phyloP scores from a whole-genome alignment of 2,113 vertebrate genomes.

The Sterrhoptilus dennistouni region DNA sequence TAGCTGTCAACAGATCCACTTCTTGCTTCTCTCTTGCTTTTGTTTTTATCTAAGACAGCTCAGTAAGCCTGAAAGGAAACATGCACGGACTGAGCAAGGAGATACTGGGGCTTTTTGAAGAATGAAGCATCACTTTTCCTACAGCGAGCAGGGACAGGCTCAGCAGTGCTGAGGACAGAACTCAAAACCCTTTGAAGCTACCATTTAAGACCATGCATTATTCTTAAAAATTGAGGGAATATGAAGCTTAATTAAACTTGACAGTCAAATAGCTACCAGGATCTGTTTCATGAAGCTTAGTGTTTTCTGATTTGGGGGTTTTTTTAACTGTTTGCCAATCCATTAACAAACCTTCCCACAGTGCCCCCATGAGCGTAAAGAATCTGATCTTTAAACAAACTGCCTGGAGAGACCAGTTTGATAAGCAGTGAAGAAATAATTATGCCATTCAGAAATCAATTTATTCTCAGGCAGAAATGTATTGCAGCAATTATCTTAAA shows the following conservation, averaged over 20 bases:
- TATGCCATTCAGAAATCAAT: slow-evolving; percentile 62
- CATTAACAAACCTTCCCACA: background rate
- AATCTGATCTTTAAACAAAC: slow-evolving; percentile 39
- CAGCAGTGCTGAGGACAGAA: background rate
- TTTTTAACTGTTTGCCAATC: slow-evolving; percentile 3
- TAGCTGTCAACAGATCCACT: slow-evolving; percentile 56
- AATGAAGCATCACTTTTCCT: background rate
- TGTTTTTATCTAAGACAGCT: slow-evolving; percentile 20
- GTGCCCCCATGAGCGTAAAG: background rate
- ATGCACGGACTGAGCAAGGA: background rate
- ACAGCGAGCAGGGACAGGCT: background rate
- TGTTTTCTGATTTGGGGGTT: background rate
- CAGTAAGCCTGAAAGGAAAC: background rate
- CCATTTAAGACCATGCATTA: background rate
- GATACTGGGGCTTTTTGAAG: background rate
- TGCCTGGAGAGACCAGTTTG: slow-evolving; percentile 35
- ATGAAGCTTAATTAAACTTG: background rate
- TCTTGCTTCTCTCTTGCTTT: slow-evolving; percentile 36
- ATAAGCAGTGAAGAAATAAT: slow-evolving; percentile 56
- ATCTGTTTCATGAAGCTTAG: background rate
- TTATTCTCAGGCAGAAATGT: slow-evolving; percentile 40
- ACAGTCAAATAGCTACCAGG: background rate
- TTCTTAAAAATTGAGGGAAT: background rate
- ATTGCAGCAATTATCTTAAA: slow-evolving; percentile 61
- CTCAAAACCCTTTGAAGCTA: background rate